These are phyloP conservation scores for Atractosteus spatula DNA, from an alignment of 2,113 vertebrate genomes.

Conservation along the genomic window DNA sequence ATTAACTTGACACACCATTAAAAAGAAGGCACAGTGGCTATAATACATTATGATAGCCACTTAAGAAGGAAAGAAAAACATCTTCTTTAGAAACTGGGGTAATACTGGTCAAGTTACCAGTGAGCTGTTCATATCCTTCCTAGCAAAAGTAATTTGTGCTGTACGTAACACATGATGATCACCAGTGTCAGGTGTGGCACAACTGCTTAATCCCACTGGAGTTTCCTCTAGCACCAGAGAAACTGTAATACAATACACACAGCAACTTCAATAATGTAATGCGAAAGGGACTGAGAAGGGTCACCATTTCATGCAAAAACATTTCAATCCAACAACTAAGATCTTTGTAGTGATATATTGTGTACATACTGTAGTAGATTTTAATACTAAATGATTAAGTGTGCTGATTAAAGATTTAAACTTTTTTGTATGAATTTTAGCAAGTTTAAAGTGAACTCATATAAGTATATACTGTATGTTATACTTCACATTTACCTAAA, in stretches of 20 bases:
- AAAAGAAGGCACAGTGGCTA: not conserved
- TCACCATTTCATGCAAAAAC: not conserved
- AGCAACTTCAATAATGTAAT: not conserved
- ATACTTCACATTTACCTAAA: too few relatives aligned
- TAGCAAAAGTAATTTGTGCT: slow-evolving; percentile 31
- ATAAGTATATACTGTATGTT: too few relatives aligned
- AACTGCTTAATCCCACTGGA: slow-evolving; percentile 38
- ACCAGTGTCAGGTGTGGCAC: slow-evolving; percentile 37
- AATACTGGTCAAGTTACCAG: slow-evolving; percentile 31
- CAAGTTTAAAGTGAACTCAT: too few relatives aligned
- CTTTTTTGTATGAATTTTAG: too few relatives aligned
- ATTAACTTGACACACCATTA: not conserved
- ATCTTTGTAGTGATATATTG: too few relatives aligned
- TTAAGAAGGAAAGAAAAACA: not conserved
- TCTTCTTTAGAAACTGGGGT: not conserved
- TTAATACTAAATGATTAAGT: too few relatives aligned
- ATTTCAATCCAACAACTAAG: too few relatives aligned
- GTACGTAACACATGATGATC: slow-evolving; percentile 31
- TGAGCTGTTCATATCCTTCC: slow-evolving; percentile 28
- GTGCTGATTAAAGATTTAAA: too few relatives aligned
- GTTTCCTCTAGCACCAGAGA: slow-evolving; percentile 19
- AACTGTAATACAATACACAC: slow-evolving; percentile 29
- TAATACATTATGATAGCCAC: not conserved
- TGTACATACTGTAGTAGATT: too few relatives aligned
- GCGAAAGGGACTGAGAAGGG: not conserved